Percentiles rank a stretch among this genome's conserved stretches.
These are phyloP conservation scores for Macrophya alboannulata DNA, from an alignment of 2,888 invertebrate genomes.

Conservation along the genomic window DNA sequence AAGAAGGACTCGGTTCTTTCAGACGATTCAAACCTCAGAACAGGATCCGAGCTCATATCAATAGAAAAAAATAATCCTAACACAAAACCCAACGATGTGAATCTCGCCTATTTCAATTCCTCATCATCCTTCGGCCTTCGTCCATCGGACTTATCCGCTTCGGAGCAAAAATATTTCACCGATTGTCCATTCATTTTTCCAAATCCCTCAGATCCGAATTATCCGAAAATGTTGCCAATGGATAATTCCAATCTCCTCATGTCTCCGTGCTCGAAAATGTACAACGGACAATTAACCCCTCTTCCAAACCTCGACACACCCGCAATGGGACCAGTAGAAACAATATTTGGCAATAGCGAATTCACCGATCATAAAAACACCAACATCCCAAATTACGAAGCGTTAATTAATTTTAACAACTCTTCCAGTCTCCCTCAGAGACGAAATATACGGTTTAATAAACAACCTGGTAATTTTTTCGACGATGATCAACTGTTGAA, in stretches of 20 bases:
- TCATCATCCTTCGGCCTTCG: constrained; percentile 6
- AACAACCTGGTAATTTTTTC: constrained; percentile 38
- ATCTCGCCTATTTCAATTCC: background rate
- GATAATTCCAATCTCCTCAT: constrained; percentile 61
- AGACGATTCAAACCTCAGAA: constrained; percentile 41
- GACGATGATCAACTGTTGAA: background rate
- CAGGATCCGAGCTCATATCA: constrained; percentile 55
- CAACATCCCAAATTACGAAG: constrained; percentile 64
- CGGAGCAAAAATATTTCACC: constrained; percentile 68
- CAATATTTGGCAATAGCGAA: background rate
- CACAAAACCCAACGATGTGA: background rate
- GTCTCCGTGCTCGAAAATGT: constrained; percentile 67
- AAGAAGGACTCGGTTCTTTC: constrained; percentile 52
- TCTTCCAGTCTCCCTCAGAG: constrained; percentile 65
- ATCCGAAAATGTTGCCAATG: constrained; percentile 58
- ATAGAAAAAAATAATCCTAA: constrained; percentile 40
- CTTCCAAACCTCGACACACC: constrained; percentile 56
- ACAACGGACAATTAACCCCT: constrained; percentile 60
- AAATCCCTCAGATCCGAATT: constrained; percentile 61
- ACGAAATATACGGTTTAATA: constrained; percentile 60
- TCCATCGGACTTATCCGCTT: constrained; percentile 59
- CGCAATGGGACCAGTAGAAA: constrained; percentile 44
- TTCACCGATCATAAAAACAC: background rate
- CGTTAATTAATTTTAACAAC: constrained; percentile 56
- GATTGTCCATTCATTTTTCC: constrained; percentile 74